Base-by-base conservation (phyloP, 2,113 vertebrate genomes). In the Indicator indicator region DNA sequence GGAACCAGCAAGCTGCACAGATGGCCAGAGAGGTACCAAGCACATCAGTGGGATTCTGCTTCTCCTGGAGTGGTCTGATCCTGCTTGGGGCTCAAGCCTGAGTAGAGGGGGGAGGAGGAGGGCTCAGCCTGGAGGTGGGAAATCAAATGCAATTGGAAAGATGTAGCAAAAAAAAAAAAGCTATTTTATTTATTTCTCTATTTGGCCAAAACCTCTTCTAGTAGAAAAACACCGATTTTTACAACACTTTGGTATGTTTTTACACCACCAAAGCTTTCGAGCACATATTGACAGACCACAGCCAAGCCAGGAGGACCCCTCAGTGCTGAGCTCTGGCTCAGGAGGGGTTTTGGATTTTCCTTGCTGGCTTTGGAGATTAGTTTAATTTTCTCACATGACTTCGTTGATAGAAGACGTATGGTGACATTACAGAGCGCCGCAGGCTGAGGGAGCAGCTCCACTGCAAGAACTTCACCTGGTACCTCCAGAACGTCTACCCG, bases 391-490 rank as follows among this genome's bases (percentile, higher is more conserved):
- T 63, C 26, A 28, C 23, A 1, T 91, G 86, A 3, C 76, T 89
- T 67, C 58, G 23, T 72, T 68, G 46, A 44, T 79, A 99, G 99
- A 97, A 98, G n/a, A 98, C 91, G 5, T 99, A 96, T 14, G 99
- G 99, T 28, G 99, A 99, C 97, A 97, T 99, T 91, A 98, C 98
- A 24, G 98, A 98, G 11, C 98, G 99, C n/a, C 93, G 98, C 56
- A 94, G 97, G 56, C 98, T 99, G 79, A 98, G 97, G 94, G 98
- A 99, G 95, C 95, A 30, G 62, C 98, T 99, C 33, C 97, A 98
- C 11, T 99, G 99, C 96, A 99, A 93, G 96, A 99, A 99, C 95
- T 99, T 99, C 97, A 98, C 98, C 84, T 99, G 99, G 99, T 99
- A 97, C 86, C 97, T 99, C 32, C 94, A 98, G 71, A 99, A 97